These are phyloP conservation scores for Orussus abietinus DNA, from an alignment of 1,140 invertebrate genomes.

Conservation along the genomic window DNA sequence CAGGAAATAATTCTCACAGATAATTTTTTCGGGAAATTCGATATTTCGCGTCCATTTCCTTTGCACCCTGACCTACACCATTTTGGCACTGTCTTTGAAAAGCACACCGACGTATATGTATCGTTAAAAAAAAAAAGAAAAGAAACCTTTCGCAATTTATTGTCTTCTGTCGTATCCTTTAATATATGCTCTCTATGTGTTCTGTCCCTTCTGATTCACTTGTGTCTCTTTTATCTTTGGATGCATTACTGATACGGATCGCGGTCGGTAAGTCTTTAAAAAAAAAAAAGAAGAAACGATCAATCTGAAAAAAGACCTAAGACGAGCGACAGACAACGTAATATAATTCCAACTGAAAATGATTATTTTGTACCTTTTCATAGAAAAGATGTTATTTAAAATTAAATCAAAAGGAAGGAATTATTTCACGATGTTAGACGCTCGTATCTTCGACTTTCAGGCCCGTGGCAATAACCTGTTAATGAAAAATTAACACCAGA, in stretches of 20 bases:
- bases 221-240: constrained; percentile 29
- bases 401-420: constrained; percentile 2
- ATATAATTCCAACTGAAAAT: not conserved
- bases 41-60: too few relatives aligned
- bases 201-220: constrained; percentile 1
- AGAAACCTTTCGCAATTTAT: constrained; percentile 3
- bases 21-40: too few relatives aligned
- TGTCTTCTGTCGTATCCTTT: constrained; percentile 6
- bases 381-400: not conserved
- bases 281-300: constrained; percentile 4
- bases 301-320: constrained; percentile 6
- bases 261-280: constrained; percentile 37
- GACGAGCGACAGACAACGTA: constrained; percentile 18
- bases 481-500: constrained; percentile 38
- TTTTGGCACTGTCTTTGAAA: constrained; percentile 8
- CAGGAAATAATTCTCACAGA: too few relatives aligned
- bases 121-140: constrained; percentile 5
- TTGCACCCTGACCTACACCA: too few relatives aligned
- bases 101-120: not conserved
- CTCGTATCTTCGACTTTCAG: too few relatives aligned
- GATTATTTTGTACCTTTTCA: not conserved
- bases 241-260: constrained; percentile 36
- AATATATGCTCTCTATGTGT: not conserved
- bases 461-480: too few relatives aligned
- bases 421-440: not conserved